phyloP scores from a whole-genome alignment of 2,113 vertebrate genomes.

The Mormyrus lacerda region DNA sequence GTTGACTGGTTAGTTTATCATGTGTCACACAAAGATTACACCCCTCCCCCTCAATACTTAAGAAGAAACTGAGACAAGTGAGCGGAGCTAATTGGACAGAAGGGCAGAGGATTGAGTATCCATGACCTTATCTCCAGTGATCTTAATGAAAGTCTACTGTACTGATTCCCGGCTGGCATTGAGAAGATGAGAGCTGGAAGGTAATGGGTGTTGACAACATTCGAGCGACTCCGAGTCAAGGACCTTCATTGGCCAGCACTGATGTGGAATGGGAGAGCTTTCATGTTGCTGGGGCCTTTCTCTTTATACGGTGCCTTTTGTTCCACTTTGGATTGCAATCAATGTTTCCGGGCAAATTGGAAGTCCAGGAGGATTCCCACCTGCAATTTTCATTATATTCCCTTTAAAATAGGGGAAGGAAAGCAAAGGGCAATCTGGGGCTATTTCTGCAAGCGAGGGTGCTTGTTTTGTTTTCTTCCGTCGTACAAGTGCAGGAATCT shows the following conservation, averaged over 20 bases:
- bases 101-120: not conserved
- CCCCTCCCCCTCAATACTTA: not conserved
- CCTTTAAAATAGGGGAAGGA: not conserved
- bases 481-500: conserved; percentile 19
- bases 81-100: conserved; percentile 1
- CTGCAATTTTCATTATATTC: not conserved
- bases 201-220: not conserved
- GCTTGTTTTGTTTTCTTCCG: not conserved
- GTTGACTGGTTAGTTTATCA: not conserved
- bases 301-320: not conserved
- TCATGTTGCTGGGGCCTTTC: not conserved
- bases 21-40: not conserved
- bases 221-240: not conserved
- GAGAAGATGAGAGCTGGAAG: not conserved
- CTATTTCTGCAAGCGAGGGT: not conserved
- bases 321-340: not conserved
- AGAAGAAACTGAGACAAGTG: conserved; percentile 8
- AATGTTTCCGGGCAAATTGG: not conserved
- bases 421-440: not conserved
- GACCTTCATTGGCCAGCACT: not conserved
- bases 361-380: not conserved
- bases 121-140: conserved; percentile 8
- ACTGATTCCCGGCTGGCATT: not conserved
- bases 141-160: conserved; percentile 19
- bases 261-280: not conserved